A percentile compares a stretch with the other conserved stretches of the same genome.
phyloP scores from a whole-genome alignment of 2,797 vertebrate species.

The Argyrosomus regius region DNA sequence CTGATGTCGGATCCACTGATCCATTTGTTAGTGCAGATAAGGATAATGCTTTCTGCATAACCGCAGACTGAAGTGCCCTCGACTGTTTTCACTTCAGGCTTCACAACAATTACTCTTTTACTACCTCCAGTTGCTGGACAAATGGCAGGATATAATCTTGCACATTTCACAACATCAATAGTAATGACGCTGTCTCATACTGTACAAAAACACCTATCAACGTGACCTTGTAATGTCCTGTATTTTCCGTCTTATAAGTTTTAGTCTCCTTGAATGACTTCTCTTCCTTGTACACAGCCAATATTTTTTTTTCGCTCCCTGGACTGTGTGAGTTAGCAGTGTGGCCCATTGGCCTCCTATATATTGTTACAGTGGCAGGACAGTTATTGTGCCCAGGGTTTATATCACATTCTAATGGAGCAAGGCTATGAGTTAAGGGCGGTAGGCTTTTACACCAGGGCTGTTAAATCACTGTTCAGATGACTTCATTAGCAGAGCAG shows the following conservation, averaged over 20 bases:
- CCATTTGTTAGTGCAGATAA: slow-evolving; percentile 70
- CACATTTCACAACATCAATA: slow-evolving; percentile 39
- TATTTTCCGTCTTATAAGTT: slow-evolving; percentile 62
- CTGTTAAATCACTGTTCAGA: slow-evolving; percentile 85
- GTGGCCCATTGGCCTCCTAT: slow-evolving; percentile 79
- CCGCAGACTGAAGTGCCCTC: slow-evolving; percentile 53
- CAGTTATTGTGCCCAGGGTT: slow-evolving; percentile 82
- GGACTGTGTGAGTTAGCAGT: slow-evolving; percentile 64
- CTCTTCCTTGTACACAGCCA: slow-evolving; percentile 53
- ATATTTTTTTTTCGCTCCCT: slow-evolving; percentile 53
- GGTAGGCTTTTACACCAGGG: slow-evolving; percentile 80
- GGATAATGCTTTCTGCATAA: slow-evolving; percentile 57
- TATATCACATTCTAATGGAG: slow-evolving; percentile 86
- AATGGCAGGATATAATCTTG: slow-evolving; percentile 43
- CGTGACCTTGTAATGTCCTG: slow-evolving; percentile 54
- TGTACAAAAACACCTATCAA: slow-evolving; percentile 40
- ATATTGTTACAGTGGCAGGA: slow-evolving; percentile 82
- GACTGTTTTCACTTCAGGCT: slow-evolving; percentile 51
- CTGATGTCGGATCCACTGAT: slow-evolving; percentile 71
- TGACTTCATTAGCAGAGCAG: slow-evolving; percentile 86
- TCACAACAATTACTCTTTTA: slow-evolving; percentile 57
- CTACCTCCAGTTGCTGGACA: slow-evolving; percentile 44
- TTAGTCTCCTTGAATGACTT: slow-evolving; percentile 80
- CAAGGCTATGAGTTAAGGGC: slow-evolving; percentile 84
- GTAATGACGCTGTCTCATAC: slow-evolving; percentile 21